phyloP scores from a whole-genome alignment of 2,113 vertebrate species.

The Vulpes vulpes region DNA sequence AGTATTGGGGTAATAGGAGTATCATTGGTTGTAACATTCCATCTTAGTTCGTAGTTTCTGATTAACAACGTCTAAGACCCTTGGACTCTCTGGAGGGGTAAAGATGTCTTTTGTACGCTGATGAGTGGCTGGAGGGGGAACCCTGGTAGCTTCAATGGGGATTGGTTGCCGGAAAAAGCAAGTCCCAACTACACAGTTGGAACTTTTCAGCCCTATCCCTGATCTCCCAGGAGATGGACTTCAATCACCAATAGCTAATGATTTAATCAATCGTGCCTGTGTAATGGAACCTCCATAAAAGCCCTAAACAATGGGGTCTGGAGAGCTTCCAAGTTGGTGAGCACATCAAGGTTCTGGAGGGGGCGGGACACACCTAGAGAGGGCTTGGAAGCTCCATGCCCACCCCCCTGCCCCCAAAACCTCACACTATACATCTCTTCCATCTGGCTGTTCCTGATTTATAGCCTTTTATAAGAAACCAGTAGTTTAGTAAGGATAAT shows the following conservation, averaged over 20 bases:
- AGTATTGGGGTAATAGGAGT: too few relatives aligned
- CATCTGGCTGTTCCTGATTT: not conserved
- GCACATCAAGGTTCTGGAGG: not conserved
- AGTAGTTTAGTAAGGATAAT: not conserved
- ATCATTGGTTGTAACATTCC: too few relatives aligned
- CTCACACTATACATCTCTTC: not conserved
- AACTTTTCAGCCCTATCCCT: not conserved
- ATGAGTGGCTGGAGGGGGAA: not conserved
- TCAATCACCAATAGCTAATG: not conserved
- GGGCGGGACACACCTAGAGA: not conserved
- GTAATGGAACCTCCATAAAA: not conserved
- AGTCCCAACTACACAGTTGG: not conserved
- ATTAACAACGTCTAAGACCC: not conserved
- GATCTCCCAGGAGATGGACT: not conserved
- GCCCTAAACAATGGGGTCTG: not conserved
- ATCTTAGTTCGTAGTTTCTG: not conserved
- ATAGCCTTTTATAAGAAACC: not conserved
- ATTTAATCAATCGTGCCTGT: not conserved
- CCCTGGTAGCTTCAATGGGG: not conserved
- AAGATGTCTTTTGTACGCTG: not conserved
- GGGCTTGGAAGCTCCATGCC: too few relatives aligned
- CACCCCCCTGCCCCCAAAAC: not conserved
- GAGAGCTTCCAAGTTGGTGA: not conserved
- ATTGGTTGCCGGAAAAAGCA: not conserved
- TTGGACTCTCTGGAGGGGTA: not conserved